These are phyloP conservation scores for Numenius phaeopus DNA, from an alignment of 2,797 vertebrate species.

Conservation along the genomic window DNA sequence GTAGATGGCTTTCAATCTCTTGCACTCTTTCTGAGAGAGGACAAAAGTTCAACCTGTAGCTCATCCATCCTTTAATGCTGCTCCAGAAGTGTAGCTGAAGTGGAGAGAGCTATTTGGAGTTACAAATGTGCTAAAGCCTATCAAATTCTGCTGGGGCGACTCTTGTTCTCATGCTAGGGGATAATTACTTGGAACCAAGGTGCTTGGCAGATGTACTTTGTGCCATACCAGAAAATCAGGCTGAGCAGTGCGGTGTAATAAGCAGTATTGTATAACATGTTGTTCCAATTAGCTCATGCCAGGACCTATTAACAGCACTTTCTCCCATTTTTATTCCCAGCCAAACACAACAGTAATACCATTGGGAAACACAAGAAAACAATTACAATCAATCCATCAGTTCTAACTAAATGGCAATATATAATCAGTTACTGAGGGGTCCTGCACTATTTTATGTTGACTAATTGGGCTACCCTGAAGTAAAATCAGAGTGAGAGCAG, in stretches of 20 bases:
- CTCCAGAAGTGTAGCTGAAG: background rate
- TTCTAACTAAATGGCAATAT: background rate
- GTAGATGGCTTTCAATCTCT: background rate
- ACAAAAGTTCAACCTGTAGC: background rate
- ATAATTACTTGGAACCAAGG: background rate
- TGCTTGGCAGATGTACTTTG: background rate
- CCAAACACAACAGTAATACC: background rate
- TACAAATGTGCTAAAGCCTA: background rate
- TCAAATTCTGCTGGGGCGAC: background rate
- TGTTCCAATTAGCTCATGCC: background rate
- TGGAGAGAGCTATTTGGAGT: background rate
- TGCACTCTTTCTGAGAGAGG: background rate
- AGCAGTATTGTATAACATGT: background rate
- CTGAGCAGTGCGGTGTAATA: background rate
- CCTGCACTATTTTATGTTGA: background rate
- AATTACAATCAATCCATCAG: background rate
- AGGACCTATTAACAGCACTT: conserved; percentile 33
- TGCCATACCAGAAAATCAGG: conserved; percentile 40
- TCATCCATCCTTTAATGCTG: background rate
- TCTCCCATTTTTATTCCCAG: conserved; percentile 5
- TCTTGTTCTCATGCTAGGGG: background rate
- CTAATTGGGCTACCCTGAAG: background rate
- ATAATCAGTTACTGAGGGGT: background rate
- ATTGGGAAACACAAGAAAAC: background rate
- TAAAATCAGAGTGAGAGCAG: background rate